Evolutionary conservation across 1,140 invertebrate genomes (phyloP).

Genomic region (Amphibalanus amphitrite): DNA sequence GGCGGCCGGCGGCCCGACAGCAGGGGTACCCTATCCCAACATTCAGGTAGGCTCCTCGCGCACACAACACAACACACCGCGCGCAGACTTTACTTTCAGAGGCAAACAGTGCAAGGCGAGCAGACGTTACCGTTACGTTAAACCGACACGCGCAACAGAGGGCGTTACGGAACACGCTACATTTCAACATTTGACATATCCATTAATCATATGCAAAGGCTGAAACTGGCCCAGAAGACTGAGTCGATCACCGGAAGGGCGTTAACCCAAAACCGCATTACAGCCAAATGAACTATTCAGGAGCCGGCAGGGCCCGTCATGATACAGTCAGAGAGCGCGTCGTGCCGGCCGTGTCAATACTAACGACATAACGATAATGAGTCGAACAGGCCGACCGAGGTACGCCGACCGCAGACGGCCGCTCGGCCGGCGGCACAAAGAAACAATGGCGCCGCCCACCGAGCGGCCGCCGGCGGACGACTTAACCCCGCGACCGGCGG

Average conservation of each 20-base stretch:
- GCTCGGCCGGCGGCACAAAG: too few relatives aligned
- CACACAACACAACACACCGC: not conserved
- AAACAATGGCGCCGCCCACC: too few relatives aligned
- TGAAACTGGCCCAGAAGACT: not conserved
- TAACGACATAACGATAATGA: not conserved
- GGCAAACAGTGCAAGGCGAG: not conserved
- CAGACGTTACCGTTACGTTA: not conserved
- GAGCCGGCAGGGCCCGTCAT: too few relatives aligned
- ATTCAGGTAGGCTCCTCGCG: slow-evolving; percentile 48
- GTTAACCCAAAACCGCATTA: not conserved
- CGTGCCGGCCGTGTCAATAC: not conserved
- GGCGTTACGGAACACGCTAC: not conserved
- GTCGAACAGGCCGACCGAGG: too few relatives aligned
- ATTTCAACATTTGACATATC: not conserved
- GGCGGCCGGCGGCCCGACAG: slow-evolving; percentile 27
- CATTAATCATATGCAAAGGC: not conserved
- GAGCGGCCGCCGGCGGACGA: too few relatives aligned
- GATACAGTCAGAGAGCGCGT: too few relatives aligned
- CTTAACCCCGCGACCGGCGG: too few relatives aligned
- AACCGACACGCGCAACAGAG: not conserved
- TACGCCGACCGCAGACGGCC: too few relatives aligned
- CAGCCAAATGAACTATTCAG: not conserved
- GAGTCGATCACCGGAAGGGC: not conserved
- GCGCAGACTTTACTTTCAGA: not conserved
- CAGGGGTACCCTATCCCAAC: slow-evolving; percentile 94